Evolutionary conservation across 2,113 vertebrate species (phyloP).

Genomic region (Myiopsitta monachus): DNA sequence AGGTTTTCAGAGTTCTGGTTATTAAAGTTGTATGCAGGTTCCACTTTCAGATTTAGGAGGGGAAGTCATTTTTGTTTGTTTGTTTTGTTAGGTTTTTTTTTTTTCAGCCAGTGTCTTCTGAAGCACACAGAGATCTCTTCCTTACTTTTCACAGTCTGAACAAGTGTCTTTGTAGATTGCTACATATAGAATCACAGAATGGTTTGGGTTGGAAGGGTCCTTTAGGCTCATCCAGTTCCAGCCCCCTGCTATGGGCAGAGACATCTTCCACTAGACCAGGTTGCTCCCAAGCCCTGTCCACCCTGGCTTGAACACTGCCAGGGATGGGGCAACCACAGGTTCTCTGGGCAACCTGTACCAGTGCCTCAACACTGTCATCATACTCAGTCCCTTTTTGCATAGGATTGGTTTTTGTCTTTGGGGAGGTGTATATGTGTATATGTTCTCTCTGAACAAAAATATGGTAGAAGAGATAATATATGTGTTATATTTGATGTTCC

Average conservation of each 20-base stretch:
- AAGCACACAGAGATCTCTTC: background rate
- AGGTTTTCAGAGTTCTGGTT: background rate
- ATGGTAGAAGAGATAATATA: background rate
- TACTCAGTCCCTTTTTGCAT: background rate
- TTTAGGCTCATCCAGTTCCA: background rate
- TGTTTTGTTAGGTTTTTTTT: background rate
- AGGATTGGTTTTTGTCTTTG: background rate
- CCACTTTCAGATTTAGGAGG: background rate
- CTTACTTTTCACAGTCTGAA: background rate
- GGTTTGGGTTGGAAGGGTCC: background rate
- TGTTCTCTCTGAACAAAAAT: background rate
- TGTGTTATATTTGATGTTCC: background rate
- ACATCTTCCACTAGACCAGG: background rate
- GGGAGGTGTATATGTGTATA: background rate
- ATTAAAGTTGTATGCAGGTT: background rate
- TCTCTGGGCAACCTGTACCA: background rate
- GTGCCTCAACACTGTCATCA: rapidly evolving
- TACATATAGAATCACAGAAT: background rate
- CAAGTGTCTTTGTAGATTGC: background rate
- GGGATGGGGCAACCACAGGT: rapidly evolving
- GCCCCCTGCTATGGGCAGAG: background rate
- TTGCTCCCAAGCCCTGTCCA: background rate
- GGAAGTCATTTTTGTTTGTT: background rate
- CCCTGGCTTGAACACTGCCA: background rate
- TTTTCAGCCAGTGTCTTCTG: background rate